Base-by-base conservation (phyloP, 2,888 invertebrate species). In the Caradrina clavipalpis region DNA sequence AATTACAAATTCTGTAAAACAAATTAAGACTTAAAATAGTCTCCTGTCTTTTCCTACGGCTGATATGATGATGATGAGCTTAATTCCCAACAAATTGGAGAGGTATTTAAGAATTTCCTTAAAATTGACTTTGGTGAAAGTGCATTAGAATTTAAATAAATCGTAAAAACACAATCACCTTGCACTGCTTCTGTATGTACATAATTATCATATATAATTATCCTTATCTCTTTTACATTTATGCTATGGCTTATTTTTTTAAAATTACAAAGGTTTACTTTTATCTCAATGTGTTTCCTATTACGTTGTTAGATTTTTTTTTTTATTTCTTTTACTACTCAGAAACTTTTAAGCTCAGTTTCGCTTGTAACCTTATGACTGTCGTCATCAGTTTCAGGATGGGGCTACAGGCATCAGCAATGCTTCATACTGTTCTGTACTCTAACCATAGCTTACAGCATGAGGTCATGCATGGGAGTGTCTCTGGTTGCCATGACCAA, bases 401-500 rank as follows among this genome's bases (percentile, higher is more conserved):
- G 90, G 89, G 94, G 95, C 1, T 88, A 88, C 71, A 92, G 97
- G 53, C 97, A 97, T 84, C 90, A 96, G 47, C 97, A 97, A 87
- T 95, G 96, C 21, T 70, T 97, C 0, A 89, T 97, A 57, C 89
- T 97, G 57, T 97, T 97, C 81, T 86, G 96, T 17, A 94, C 97
- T 1, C 90, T 97, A 21, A 92, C 96, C 0, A 94, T 96, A 53
- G 97, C 96, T 3, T 97, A 97, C 88, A 97, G 96, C 13, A 96
- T 97, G 91, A 91, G 97, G 70, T 95, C 97, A 0, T 97, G 97
- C 76, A 95, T 97, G 88, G 97, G 97, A 0, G 97, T 97, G 0
- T 97, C 97, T 0, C 90, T 97, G 26, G 97, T 97, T 0, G 97
- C 97, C 1, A 97, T 97, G 97, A 91, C 90, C 0, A 80, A 86